Base-by-base conservation (phyloP, 2,888 invertebrate genomes). In the Seladonia tumulorum region DNA sequence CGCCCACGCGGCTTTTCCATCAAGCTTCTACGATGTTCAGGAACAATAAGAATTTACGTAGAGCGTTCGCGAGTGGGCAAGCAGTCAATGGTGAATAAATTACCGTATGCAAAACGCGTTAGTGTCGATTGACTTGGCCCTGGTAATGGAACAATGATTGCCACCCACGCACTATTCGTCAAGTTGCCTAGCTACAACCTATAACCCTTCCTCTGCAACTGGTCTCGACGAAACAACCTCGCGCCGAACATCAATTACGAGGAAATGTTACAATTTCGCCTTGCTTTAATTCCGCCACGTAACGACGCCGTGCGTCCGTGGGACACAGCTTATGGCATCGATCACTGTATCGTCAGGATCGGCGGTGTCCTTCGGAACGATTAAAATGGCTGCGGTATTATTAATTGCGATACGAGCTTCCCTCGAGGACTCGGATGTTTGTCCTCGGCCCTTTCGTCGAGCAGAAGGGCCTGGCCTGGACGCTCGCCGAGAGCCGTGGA, bases 31-130 rank as follows among this genome's bases (percentile, higher is more conserved):
- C 18, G 35, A 2, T 22, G 22, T 66, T 35, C n/a, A 7, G 49
- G 39, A 18, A 16, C 45, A 57, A 8, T 22, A 14, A 16, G 8
- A 66, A 35, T 66, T 66, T 35, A 25, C 10, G 0, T 10, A 10
- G 25, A 4, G 16, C 29, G 16, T 18, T 18, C 47, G 16, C 16
- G 16, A 16, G 7, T 22, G 18, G 35, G 35, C 18, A 18, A 35
- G 66, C 2, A 18, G 8, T 66, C 35, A 10, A 35, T 35, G 66
- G 35, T 35, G 35, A 66, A 35, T 35, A 57, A 77, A 35, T 81
- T 77, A 45, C 25, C 60, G 35, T 35, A 57, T 39, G 77, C 39
- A 81, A 77, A 76, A 47, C 22, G 25, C 47, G 35, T 70, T 81
- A 77, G 57, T 77, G 47, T 60, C 47, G 22, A 71, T 45, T 18